Evolutionary conservation across 23 tunicate genomes (phyloP).

Genomic region (Oikopleura vanhoeffeni): DNA sequence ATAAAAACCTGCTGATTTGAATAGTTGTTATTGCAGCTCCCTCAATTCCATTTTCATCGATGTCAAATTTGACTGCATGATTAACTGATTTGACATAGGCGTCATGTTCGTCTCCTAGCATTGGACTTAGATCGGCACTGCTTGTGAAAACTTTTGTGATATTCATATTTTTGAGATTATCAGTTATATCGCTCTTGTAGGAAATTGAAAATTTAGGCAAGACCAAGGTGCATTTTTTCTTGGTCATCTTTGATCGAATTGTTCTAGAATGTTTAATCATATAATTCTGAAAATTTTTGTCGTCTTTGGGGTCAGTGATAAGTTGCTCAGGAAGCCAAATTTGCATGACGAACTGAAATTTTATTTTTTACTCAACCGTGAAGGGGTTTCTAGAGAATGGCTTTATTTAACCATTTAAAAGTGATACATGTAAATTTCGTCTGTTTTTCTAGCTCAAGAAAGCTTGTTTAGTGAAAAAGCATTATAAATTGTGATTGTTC

Average conservation of each 20-base stretch:
- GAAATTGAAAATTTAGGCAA: neutral
- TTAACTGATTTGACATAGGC: neutral
- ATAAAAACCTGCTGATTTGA: no score
- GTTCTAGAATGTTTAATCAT: neutral
- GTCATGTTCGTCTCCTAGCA: neutral
- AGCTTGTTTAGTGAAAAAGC: no score
- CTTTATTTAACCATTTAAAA: no score
- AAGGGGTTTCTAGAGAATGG: no score
- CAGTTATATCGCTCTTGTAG: neutral
- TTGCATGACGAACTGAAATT: neutral
- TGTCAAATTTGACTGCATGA: neutral
- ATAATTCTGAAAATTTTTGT: neutral
- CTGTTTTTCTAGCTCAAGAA: no score
- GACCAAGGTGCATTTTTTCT: neutral
- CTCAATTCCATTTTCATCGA: slow-evolving; percentile 8
- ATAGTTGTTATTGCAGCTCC: slow-evolving; percentile 2
- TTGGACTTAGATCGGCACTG: neutral
- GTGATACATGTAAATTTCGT: no score
- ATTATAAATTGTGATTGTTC: no score
- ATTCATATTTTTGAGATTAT: neutral
- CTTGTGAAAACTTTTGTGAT: neutral
- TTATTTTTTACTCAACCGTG: no score
- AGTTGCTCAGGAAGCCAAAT: neutral
- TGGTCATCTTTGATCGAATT: neutral
- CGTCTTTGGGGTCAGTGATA: neutral